These are phyloP conservation scores for Botrylloides violaceus DNA, from an alignment of 23 tunicate genomes.

Conservation along the genomic window DNA sequence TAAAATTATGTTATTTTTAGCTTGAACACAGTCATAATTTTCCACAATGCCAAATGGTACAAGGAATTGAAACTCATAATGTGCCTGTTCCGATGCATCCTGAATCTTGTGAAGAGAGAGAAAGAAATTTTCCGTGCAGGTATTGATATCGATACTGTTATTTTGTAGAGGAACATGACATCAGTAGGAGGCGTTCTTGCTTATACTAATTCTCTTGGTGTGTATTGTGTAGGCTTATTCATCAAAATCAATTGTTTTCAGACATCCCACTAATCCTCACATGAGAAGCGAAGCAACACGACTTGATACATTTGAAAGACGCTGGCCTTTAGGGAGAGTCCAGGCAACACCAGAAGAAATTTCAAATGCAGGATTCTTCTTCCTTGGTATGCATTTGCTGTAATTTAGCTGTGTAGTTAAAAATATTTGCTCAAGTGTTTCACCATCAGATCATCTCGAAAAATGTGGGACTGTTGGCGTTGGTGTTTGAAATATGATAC, in stretches of 20 bases:
- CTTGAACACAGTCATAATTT: slow-evolving; percentile 44
- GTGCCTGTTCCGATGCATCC: neutral
- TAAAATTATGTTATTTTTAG: slow-evolving; percentile 17
- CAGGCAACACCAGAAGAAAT: slow-evolving; percentile 54
- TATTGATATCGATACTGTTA: too few relatives aligned
- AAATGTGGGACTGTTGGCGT: too few relatives aligned
- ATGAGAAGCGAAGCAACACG: slow-evolving; percentile 50
- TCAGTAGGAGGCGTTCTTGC: too few relatives aligned
- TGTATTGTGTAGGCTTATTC: too few relatives aligned
- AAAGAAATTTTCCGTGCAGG: slow-evolving; percentile 8
- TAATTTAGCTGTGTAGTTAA: too few relatives aligned
- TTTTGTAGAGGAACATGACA: too few relatives aligned
- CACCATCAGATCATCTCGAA: too few relatives aligned
- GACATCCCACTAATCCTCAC: slow-evolving; percentile 56
- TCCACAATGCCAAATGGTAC: slow-evolving; percentile 41
- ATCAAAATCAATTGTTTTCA: too few relatives aligned
- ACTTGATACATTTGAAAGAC: slow-evolving; percentile 54
- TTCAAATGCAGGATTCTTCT: slow-evolving; percentile 71
- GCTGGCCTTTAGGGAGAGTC: slow-evolving; percentile 46
- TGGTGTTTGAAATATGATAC: too few relatives aligned
- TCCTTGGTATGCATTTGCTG: slow-evolving; percentile 25
- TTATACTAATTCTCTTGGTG: too few relatives aligned
- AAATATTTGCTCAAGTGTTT: too few relatives aligned
- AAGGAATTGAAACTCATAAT: slow-evolving; percentile 7
- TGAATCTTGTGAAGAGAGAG: neutral